Evolutionary conservation across 2,113 vertebrate genomes (phyloP).

Genomic region (Podiceps cristatus): DNA sequence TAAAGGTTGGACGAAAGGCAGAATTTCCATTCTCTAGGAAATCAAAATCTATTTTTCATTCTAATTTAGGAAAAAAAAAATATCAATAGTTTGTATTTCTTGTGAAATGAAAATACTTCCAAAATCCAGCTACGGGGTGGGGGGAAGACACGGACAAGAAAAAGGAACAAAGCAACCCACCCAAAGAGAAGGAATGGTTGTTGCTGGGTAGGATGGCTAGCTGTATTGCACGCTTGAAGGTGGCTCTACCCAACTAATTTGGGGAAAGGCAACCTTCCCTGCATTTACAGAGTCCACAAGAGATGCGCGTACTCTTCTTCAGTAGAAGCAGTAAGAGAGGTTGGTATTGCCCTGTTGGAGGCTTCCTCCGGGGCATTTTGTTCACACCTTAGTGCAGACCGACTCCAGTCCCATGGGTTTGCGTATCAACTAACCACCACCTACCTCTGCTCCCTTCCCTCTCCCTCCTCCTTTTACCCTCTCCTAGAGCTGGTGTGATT

Average conservation of each 20-base stretch:
- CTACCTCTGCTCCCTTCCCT: not conserved
- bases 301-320: not conserved
- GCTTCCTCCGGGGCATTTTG: not conserved
- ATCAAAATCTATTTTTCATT: not conserved
- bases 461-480: not conserved
- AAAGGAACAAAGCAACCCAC: too few species aligned
- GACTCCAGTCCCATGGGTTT: not conserved
- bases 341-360: not conserved
- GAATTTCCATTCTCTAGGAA: not conserved
- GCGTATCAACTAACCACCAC: not conserved
- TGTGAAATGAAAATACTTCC: not conserved
- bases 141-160: not conserved
- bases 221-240: not conserved
- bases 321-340: not conserved
- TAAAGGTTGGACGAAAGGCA: not conserved
- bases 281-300: not conserved
- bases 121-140: not conserved
- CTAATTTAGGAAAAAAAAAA: not conserved
- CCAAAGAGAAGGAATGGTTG: not conserved
- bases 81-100: not conserved
- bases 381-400: not conserved
- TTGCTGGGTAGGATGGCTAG: not conserved
- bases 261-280: not conserved
- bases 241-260: not conserved
- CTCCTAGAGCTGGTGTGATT: not conserved